A percentile compares a stretch with the other conserved stretches of the same genome.
These are phyloP conservation scores for Corapipo altera DNA, from an alignment of 2,113 vertebrate genomes.

Conservation along the genomic window DNA sequence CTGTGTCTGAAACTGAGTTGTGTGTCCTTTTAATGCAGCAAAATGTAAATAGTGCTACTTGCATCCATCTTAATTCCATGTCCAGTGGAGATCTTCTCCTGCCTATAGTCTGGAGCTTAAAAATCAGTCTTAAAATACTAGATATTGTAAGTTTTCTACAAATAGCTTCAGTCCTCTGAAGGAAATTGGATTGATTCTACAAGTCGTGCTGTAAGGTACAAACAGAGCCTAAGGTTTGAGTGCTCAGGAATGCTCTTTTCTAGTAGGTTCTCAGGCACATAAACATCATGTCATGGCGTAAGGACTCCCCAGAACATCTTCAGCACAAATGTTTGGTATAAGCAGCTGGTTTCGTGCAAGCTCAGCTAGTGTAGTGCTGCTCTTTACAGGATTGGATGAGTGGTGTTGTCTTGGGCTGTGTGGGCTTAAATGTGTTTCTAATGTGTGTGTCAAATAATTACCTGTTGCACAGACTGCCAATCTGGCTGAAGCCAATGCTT, in stretches of 20 bases:
- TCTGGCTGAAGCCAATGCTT: constrained; percentile 92
- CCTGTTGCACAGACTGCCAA: constrained; percentile 94
- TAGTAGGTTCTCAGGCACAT: constrained; percentile 42
- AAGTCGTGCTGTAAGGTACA: constrained; percentile 71
- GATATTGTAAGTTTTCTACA: constrained; percentile 4
- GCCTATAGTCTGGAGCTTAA: constrained; percentile 14
- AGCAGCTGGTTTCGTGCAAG: constrained; percentile 62
- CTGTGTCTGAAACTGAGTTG: neutral
- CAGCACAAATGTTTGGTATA: constrained; percentile 51
- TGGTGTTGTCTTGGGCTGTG: constrained; percentile 79
- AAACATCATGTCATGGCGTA: constrained; percentile 70
- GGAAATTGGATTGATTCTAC: constrained; percentile 56
- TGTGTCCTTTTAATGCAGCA: constrained; percentile 41
- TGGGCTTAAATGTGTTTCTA: constrained; percentile 82
- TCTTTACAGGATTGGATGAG: constrained; percentile 83
- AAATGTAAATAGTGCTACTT: constrained; percentile 10
- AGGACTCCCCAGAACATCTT: constrained; percentile 73
- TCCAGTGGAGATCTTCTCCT: neutral
- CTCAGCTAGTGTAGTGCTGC: constrained; percentile 72
- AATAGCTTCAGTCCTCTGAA: constrained; percentile 21
- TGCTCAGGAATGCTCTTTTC: constrained; percentile 46
- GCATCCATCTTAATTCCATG: neutral
- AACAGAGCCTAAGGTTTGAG: constrained; percentile 80
- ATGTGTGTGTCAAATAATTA: constrained; percentile 84
- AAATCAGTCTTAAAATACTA: constrained; percentile 11